Evolutionary conservation across 2,888 invertebrate species (phyloP).

Genomic region (Chrysina gloriosa): DNA sequence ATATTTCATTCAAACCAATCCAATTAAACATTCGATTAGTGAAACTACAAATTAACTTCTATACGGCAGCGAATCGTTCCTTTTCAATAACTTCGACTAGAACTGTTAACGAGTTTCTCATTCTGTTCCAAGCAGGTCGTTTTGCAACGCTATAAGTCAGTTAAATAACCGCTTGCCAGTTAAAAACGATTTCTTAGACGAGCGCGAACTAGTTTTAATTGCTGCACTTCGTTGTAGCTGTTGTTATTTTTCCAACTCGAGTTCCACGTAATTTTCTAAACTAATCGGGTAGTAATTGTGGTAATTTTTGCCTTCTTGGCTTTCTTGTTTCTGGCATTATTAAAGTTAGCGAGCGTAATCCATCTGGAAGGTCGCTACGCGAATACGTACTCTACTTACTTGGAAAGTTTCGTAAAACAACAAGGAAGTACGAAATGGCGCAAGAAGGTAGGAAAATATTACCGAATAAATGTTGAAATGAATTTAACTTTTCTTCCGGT

Average conservation of each 20-base stretch:
- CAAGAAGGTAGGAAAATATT: neutral
- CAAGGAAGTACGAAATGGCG: neutral
- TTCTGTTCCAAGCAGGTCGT: too few relatives aligned
- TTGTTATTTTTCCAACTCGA: neutral
- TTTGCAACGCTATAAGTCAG: too few relatives aligned
- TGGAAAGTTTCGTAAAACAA: neutral
- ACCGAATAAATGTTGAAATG: neutral
- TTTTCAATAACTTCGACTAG: too few relatives aligned
- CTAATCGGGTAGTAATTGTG: slow-evolving; percentile 11
- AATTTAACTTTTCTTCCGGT: too few relatives aligned
- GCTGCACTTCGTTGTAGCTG: neutral
- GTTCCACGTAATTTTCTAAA: neutral
- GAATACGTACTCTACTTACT: neutral
- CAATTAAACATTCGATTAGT: too few relatives aligned
- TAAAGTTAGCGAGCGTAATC: neutral
- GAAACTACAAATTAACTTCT: too few relatives aligned
- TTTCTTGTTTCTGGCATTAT: neutral
- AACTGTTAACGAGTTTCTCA: too few relatives aligned
- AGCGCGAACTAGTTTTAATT: slow-evolving; percentile 9
- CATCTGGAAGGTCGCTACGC: neutral
- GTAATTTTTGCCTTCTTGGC: slow-evolving; percentile 6
- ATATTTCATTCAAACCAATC: too few relatives aligned
- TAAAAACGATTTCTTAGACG: neutral
- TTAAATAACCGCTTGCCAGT: too few relatives aligned
- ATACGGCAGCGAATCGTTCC: too few relatives aligned